These are phyloP conservation scores for Magallana ariakensis DNA, from an alignment of 1,140 invertebrate genomes.

Conservation along the genomic window DNA sequence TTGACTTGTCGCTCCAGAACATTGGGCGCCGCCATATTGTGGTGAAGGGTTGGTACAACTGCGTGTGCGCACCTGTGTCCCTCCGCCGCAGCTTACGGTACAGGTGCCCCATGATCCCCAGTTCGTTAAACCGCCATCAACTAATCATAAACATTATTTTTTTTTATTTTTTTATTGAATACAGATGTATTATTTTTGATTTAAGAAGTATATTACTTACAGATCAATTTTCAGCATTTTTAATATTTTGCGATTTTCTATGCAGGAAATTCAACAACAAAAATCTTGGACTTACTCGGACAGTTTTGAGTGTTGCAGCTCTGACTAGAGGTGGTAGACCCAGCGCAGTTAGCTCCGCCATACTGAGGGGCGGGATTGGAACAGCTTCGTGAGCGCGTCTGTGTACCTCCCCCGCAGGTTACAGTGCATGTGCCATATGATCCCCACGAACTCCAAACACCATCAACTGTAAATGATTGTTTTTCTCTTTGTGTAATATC, in stretches of 20 bases:
- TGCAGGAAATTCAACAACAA: too few species aligned
- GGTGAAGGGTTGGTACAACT: constrained; percentile 53
- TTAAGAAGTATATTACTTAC: too few species aligned
- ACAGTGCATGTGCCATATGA: constrained; percentile 62
- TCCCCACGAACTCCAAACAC: constrained; percentile 67
- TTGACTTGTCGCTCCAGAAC: constrained; percentile 53
- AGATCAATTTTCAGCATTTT: too few species aligned
- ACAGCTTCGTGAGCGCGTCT: constrained; percentile 60
- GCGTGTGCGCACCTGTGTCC: constrained; percentile 82
- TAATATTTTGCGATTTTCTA: too few species aligned
- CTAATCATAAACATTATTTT: neutral
- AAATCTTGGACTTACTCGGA: constrained; percentile 9
- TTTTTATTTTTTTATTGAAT: too few species aligned
- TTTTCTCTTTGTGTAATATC: too few species aligned
- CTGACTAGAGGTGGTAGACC: constrained; percentile 9
- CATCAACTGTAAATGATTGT: constrained; percentile 50
- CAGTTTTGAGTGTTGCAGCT: constrained; percentile 37
- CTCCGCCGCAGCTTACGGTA: constrained; percentile 93
- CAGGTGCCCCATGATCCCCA: constrained; percentile 90
- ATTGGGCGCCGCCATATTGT: constrained; percentile 59
- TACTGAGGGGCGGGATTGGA: constrained; percentile 59
- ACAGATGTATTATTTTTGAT: neutral
- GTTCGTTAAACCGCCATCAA: constrained; percentile 30
- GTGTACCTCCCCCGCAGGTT: constrained; percentile 62
- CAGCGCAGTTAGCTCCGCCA: constrained; percentile 61